Conservation (phyloP, 2,797 vertebrate genomes). For the Clarias fuscus region DNA sequence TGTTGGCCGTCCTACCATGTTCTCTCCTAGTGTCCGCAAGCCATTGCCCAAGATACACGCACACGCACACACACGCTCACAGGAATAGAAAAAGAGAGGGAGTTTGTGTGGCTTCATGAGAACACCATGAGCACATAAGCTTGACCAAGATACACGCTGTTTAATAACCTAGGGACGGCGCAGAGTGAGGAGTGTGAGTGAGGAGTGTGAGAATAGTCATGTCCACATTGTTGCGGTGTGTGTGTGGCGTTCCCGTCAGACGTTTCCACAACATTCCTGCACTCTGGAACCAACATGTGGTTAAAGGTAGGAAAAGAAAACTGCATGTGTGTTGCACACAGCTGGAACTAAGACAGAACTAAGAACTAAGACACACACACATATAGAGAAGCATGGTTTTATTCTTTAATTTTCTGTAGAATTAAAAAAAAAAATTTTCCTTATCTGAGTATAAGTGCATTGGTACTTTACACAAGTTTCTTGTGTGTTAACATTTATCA, state of each 20-base stretch:
- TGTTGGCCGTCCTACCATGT: slow-evolving; percentile 22
- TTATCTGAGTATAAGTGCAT: not conserved
- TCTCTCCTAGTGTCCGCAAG: slow-evolving; percentile 17
- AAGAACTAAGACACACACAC: not conserved
- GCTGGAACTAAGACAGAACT: not conserved
- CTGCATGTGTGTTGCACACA: not conserved
- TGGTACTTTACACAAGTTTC: not conserved
- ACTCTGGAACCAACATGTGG: slow-evolving; percentile 73
- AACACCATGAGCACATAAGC: slow-evolving; percentile 9
- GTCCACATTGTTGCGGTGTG: slow-evolving; percentile 72
- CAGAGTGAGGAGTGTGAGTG: slow-evolving; percentile 22
- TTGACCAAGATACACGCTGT: not conserved
- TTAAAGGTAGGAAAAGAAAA: slow-evolving; percentile 69
- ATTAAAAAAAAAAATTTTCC: not conserved
- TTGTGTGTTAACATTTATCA: slow-evolving; percentile 38
- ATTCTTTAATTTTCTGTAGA: slow-evolving; percentile 4
- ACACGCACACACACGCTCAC: slow-evolving; percentile 7
- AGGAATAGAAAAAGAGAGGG: not conserved
- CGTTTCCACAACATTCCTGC: slow-evolving; percentile 73
- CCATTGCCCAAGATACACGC: not conserved
- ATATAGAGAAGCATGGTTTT: not conserved
- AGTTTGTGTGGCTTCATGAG: not conserved
- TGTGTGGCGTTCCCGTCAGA: slow-evolving; percentile 70
- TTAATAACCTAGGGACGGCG: not conserved
- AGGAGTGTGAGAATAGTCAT: slow-evolving; percentile 66